Conservation (phyloP, 1,140 invertebrate species). For the Macrobrachium rosenbergii region DNA sequence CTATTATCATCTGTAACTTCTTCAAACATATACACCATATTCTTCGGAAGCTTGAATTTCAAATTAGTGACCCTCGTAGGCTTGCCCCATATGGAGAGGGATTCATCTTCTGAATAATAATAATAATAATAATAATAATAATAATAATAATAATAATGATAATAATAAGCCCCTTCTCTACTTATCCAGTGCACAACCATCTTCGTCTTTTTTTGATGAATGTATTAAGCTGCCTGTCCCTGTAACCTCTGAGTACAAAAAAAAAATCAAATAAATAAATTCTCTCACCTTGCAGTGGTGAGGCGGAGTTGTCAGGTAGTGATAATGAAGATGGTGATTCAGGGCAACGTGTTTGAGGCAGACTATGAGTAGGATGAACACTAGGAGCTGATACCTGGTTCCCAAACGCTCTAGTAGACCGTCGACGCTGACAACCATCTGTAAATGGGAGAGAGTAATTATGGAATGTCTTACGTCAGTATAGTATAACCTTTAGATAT, state of each 20-base stretch:
- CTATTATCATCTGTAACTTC: no score
- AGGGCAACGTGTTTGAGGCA: conserved; percentile 73
- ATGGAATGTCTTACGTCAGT: no score
- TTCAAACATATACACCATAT: no score
- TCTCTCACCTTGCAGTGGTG: conserved; percentile 72
- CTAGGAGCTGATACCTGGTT: conserved; percentile 72
- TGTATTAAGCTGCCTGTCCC: neutral
- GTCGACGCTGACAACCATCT: conserved; percentile 61
- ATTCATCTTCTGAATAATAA: no score
- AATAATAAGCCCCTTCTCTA: no score
- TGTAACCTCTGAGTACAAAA: neutral
- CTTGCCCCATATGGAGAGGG: no score
- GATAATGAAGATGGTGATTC: conserved; percentile 71
- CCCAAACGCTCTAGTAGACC: conserved; percentile 67
- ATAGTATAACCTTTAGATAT: no score
- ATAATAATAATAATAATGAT: no score
- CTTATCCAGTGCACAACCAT: neutral
- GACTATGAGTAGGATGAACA: conserved; percentile 71
- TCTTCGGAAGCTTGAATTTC: no score
- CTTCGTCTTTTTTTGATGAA: neutral
- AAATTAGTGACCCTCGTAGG: no score
- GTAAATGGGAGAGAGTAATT: no score
- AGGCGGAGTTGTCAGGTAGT: conserved; percentile 72
- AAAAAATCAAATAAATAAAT: conserved; percentile 40
- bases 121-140: no score